Evolutionary conservation across 1,140 invertebrate genomes (phyloP).

Genomic region (Plectrocnemia conspersa): DNA sequence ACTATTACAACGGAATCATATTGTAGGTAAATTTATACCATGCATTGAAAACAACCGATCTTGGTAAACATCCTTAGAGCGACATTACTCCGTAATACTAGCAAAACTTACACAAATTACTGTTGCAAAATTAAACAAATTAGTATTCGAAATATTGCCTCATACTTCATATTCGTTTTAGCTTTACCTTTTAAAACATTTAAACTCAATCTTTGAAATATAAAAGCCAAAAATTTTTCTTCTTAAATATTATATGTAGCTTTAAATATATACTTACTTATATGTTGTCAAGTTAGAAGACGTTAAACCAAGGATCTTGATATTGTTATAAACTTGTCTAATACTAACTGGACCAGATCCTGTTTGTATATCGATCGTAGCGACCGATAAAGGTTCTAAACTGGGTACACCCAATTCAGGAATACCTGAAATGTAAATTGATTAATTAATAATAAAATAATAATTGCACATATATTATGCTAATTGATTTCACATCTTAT

Average conservation of each 20-base stretch:
- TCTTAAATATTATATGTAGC: background rate
- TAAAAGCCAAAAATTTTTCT: background rate
- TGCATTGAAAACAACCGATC: too few relatives aligned
- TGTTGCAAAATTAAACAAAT: too few relatives aligned
- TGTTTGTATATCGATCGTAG: constrained; percentile 53
- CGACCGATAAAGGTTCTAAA: constrained; percentile 54
- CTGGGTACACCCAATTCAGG: constrained; percentile 46
- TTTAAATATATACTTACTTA: constrained; percentile 43
- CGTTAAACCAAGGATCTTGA: constrained; percentile 55
- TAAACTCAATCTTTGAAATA: background rate
- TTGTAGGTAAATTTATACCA: too few relatives aligned
- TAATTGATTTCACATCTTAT: background rate
- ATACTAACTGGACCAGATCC: constrained; percentile 54
- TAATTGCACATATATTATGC: background rate
- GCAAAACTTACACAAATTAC: too few relatives aligned
- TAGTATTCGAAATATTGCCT: background rate
- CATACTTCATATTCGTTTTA: background rate
- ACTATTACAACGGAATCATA: too few relatives aligned
- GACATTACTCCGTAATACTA: too few relatives aligned
- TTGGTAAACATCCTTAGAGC: too few relatives aligned
- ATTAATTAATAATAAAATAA: background rate
- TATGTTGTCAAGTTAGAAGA: constrained; percentile 47
- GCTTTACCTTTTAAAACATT: background rate
- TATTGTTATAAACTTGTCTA: constrained; percentile 55
- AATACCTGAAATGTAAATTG: constrained; percentile 45